Percentiles rank a stretch among this genome's conserved stretches.
Conservation (phyloP, 1,140 invertebrate genomes). For the Cherax destructor region DNA sequence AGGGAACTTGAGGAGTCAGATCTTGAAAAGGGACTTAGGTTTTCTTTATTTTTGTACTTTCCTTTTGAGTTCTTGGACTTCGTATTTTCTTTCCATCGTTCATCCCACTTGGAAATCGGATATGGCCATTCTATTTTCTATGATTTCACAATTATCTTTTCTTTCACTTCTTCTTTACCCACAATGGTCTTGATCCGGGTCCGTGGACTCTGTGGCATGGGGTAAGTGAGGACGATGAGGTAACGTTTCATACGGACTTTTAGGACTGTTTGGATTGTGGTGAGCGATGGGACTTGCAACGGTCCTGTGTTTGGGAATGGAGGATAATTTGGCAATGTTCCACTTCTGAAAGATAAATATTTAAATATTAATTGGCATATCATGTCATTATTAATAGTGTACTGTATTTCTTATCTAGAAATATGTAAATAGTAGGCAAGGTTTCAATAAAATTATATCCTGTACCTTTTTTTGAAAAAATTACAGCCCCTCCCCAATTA, state of each 20-base stretch:
- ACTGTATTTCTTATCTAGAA: too few relatives aligned
- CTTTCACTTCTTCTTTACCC: conserved; percentile 53
- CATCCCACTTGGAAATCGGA: conserved; percentile 33
- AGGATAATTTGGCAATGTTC: conserved; percentile 46
- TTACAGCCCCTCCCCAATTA: too few relatives aligned
- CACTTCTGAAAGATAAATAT: conserved; percentile 57
- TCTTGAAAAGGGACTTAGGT: conserved; percentile 36
- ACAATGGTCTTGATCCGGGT: conserved; percentile 64
- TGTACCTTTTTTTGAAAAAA: too few relatives aligned
- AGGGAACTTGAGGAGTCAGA: conserved; percentile 37
- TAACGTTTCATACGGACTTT: conserved; percentile 66
- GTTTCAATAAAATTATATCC: too few relatives aligned
- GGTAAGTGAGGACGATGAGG: conserved; percentile 47
- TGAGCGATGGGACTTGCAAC: conserved; percentile 37
- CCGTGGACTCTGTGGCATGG: conserved; percentile 64
- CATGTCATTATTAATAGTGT: too few relatives aligned
- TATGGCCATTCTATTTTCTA: conserved; percentile 64
- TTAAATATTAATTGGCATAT: neutral
- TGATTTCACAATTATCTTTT: conserved; percentile 54
- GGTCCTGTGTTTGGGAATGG: conserved; percentile 54
- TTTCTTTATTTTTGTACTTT: conserved; percentile 59
- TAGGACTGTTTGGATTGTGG: conserved; percentile 62
- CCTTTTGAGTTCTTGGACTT: conserved; percentile 38
- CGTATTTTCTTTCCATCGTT: conserved; percentile 52
- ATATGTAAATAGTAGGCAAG: too few relatives aligned